Evolutionary conservation across 2,113 vertebrate genomes (phyloP), one percentile per base, ranked within the genome.

Genomic region (Tyrannus savana): DNA sequence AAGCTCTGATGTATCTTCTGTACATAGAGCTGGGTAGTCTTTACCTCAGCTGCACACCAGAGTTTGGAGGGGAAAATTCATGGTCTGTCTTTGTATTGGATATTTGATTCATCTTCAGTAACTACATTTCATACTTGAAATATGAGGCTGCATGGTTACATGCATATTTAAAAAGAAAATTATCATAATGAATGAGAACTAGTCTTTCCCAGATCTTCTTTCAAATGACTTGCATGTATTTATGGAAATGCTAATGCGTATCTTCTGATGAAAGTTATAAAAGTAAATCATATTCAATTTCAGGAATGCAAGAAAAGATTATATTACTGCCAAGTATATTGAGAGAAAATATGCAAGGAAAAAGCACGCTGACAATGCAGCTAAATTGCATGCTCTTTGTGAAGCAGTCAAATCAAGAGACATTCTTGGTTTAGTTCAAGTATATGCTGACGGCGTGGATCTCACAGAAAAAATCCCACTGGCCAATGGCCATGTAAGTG

Each of bases 231-330:
- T 84, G 52, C 56, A 56, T 92, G 31, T 78, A 84, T 91, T 89
- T 68, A 82, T 92, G 53, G 74, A 93, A 83, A 94, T 80, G 74
- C 11, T 83, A 79, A 86, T 85, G 19, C 76, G 31, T 60, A 13
- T 91, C 55, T 84, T 87, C 52, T 95, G 33, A 55, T 47, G n/a
- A 16, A 80, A 56, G 22, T 35, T 91, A 24, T 9, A 49, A 37
- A 28, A 68, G 39, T 71, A 66, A 64, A 37, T 64, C 27, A 2
- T 47, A 41, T 88, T 73, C 83, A 59, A 85, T 97, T 98, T 90
- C 97, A 99, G 99, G 99, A 99, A 99, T 86, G 98, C 96, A 42
- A 98, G 99, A 91, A 99, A 99, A 97, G 99, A 99, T 96, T 99
- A 98, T 97, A 99, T 99, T 95, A 99, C 98, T 13, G 98, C 99